Conservation (phyloP, 2,113 vertebrate genomes). For the Hepsetus odoe region DNA sequence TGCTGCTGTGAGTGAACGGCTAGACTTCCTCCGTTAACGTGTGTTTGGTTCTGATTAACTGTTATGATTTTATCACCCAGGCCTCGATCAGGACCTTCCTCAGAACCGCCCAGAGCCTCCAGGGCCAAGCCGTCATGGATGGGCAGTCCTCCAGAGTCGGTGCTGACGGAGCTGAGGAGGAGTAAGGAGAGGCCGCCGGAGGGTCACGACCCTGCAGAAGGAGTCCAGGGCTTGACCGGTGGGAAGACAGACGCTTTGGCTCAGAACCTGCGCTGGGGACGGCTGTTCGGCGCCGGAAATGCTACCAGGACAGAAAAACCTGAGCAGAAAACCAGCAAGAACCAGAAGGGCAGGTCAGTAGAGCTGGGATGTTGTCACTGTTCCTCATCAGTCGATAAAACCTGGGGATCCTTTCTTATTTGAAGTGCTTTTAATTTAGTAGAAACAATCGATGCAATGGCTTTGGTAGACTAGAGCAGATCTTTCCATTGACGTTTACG, state of each 20-base stretch:
- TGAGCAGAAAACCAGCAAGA: constrained; percentile 58
- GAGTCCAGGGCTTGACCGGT: constrained; percentile 29
- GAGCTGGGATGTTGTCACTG: not conserved
- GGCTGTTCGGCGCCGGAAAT: constrained; percentile 76
- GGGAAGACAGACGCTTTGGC: constrained; percentile 68
- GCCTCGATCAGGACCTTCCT: not conserved
- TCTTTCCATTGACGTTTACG: too few relatives aligned
- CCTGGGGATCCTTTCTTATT: too few relatives aligned
- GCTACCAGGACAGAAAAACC: constrained; percentile 52
- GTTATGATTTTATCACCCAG: too few relatives aligned
- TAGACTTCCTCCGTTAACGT: too few relatives aligned
- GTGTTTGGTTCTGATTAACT: too few relatives aligned
- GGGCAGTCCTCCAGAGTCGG: constrained; percentile 92
- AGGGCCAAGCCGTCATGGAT: constrained; percentile 86
- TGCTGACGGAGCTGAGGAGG: constrained; percentile 81
- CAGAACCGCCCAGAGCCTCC: constrained; percentile 54
- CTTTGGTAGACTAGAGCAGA: too few relatives aligned
- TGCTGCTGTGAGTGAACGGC: too few relatives aligned
- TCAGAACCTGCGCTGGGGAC: constrained; percentile 72
- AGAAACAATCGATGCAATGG: too few relatives aligned
- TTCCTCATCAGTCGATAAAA: too few relatives aligned
- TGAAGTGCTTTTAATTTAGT: too few relatives aligned
- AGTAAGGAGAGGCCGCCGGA: constrained; percentile 73
- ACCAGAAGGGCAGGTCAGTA: constrained; percentile 78
- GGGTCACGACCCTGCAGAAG: constrained; percentile 35